Evolutionary conservation across 2,113 vertebrate species (phyloP).

Genomic region (Polypterus senegalus): DNA sequence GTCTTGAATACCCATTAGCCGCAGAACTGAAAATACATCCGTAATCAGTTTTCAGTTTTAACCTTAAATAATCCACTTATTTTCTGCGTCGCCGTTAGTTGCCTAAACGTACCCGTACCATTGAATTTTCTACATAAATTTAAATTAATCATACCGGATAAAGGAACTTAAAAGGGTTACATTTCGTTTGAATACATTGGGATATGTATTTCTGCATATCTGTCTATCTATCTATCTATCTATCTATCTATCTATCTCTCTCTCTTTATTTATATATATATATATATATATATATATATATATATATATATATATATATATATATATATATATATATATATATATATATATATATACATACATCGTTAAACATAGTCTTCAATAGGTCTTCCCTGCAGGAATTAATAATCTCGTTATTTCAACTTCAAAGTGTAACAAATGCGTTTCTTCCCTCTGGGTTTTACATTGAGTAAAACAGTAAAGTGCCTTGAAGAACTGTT

Average conservation of each 20-base stretch:
- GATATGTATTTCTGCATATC: not conserved
- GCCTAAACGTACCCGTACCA: too few relatives aligned
- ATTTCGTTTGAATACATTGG: too few relatives aligned
- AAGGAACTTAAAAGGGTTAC: too few relatives aligned
- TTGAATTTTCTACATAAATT: too few relatives aligned
- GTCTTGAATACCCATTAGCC: too few relatives aligned
- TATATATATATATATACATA: not conserved
- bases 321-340: conserved; percentile 4
- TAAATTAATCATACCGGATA: too few relatives aligned
- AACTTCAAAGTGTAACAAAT: not conserved
- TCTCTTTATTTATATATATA: too few relatives aligned
- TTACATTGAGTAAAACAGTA: not conserved
- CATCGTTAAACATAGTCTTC: not conserved
- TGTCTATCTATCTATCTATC: not conserved
- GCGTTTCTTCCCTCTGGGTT: not conserved
- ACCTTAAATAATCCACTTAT: too few relatives aligned
- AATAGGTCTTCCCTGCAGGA: not conserved
- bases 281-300: not conserved
- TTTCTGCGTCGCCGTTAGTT: too few relatives aligned
- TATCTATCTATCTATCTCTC: not conserved
- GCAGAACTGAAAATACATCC: too few relatives aligned
- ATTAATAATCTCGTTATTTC: not conserved
- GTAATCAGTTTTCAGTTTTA: too few relatives aligned
- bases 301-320: not conserved
- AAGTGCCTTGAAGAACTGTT: not conserved